Conservation (phyloP, 2,113 vertebrate species). For the Zapornia atra region DNA sequence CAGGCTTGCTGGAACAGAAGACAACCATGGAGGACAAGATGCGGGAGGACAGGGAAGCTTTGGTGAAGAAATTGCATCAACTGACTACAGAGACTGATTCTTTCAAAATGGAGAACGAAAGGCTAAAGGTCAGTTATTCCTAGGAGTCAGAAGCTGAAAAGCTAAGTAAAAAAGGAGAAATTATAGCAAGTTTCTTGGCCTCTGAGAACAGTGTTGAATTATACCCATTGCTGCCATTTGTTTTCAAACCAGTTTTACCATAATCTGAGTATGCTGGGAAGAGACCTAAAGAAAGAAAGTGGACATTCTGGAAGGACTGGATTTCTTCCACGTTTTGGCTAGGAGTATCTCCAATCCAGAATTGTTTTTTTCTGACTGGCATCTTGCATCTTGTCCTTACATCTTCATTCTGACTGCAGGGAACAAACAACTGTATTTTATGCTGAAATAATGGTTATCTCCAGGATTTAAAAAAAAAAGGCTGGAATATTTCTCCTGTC, state of each 20-base stretch:
- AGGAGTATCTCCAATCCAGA: background rate
- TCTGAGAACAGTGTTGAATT: background rate
- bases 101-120: constrained; percentile 85
- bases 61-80: constrained; percentile 80
- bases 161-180: background rate
- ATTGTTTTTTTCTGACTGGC: background rate
- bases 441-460: background rate
- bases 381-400: background rate
- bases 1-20: constrained; percentile 83
- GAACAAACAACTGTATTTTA: background rate
- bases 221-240: background rate
- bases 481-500: background rate
- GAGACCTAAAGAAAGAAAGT: background rate
- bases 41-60: constrained; percentile 74
- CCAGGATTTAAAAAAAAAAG: background rate
- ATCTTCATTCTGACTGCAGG: background rate
- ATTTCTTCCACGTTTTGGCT: background rate
- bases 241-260: background rate
- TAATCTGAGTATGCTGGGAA: background rate
- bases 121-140: constrained; percentile 80
- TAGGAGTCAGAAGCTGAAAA: background rate
- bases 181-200: background rate
- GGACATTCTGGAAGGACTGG: background rate
- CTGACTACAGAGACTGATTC: constrained; percentile 77
- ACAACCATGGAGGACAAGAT: constrained; percentile 79